These are phyloP conservation scores for Montipora sp. DNA, from an alignment of 64 coral and sea anemone species.

Conservation along the genomic window DNA sequence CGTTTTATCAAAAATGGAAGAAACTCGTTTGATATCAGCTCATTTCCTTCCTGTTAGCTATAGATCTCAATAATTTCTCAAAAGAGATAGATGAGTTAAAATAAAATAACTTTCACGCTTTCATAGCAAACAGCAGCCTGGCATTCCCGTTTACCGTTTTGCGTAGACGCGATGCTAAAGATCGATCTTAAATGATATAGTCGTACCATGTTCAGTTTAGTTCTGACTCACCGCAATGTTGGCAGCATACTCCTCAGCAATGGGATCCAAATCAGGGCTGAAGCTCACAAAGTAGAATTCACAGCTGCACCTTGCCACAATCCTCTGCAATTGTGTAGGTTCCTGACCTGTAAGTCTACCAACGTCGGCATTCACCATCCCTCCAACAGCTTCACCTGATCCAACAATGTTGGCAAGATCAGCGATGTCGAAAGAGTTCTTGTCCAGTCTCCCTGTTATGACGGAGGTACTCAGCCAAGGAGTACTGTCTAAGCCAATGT, in stretches of 20 bases:
- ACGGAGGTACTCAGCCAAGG: constrained; percentile 91
- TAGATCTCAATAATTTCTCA: no score
- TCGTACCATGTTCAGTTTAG: neutral
- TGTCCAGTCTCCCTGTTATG: constrained; percentile 84
- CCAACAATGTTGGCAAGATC: constrained; percentile 90
- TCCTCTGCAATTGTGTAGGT: constrained; percentile 86
- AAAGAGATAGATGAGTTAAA: no score
- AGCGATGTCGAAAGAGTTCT: constrained; percentile 83
- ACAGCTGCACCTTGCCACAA: constrained; percentile 91
- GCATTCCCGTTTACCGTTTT: no score
- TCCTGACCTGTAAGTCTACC: constrained; percentile 67
- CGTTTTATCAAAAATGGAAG: no score
- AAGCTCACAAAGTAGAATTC: constrained; percentile 95
- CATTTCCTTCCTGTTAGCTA: no score
- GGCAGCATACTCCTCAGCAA: constrained; percentile 72
- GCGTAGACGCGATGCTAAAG: no score
- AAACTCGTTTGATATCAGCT: no score
- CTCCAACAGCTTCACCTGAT: constrained; percentile 91
- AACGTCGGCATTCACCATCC: constrained; percentile 75
- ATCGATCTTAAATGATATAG: no score
- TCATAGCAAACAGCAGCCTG: no score
- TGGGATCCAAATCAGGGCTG: constrained; percentile 80
- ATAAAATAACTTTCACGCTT: no score
- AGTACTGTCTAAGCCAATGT: constrained; percentile 77
- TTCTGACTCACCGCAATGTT: constrained; percentile 73